phyloP scores from a whole-genome alignment of 2,888 invertebrate genomes.

The Beris chalybata region DNA sequence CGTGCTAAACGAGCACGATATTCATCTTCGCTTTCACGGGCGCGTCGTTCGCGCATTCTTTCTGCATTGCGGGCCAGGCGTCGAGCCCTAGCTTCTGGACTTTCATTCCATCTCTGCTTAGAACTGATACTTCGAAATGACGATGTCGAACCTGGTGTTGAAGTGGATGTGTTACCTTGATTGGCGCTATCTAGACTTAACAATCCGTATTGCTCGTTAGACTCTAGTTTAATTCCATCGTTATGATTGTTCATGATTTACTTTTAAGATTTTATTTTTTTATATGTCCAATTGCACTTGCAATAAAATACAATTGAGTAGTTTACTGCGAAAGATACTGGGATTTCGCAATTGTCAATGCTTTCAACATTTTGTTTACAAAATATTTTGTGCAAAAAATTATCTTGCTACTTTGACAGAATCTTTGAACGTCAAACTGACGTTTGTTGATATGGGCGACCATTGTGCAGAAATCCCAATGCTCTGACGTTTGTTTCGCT shows the following conservation, averaged over 20 bases:
- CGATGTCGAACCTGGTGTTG: constrained; percentile 41
- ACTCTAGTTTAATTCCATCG: constrained; percentile 56
- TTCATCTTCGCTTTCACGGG: constrained; percentile 53
- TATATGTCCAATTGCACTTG: constrained; percentile 1
- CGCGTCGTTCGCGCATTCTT: constrained; percentile 55
- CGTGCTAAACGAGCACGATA: constrained; percentile 54
- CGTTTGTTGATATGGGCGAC: constrained; percentile 18
- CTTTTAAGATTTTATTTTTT: constrained; percentile 12
- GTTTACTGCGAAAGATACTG: constrained; percentile 15
- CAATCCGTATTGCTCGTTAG: constrained; percentile 50
- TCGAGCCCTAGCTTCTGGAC: constrained; percentile 54
- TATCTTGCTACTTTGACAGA: constrained; percentile 28
- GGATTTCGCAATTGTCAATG: constrained; percentile 26
- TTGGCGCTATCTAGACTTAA: constrained; percentile 49
- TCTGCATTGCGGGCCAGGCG: constrained; percentile 56
- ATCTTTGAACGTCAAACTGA: constrained; percentile 21
- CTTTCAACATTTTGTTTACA: constrained; percentile 29
- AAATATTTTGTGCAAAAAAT: constrained; percentile 30
- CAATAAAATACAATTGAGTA: background rate
- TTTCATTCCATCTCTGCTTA: constrained; percentile 56
- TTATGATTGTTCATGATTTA: constrained; percentile 44
- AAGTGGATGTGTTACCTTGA: constrained; percentile 43
- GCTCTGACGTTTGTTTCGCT: background rate
- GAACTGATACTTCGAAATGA: constrained; percentile 37
- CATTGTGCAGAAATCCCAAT: constrained; percentile 25